Evolutionary conservation across 1,140 invertebrate genomes (phyloP).

Genomic region (Drosophila chauvacae): DNA sequence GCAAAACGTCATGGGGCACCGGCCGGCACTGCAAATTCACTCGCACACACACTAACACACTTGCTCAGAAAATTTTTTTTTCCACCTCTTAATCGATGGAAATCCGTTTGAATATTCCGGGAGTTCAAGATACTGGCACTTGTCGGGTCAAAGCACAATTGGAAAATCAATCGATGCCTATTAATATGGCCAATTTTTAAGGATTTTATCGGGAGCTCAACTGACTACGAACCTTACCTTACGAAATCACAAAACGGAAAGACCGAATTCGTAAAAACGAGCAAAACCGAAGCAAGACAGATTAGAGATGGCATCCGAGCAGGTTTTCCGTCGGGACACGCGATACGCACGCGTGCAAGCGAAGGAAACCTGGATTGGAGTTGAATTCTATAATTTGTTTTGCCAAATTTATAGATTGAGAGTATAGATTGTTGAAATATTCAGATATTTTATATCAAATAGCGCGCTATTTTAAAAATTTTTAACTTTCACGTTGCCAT

Average conservation of each 20-base stretch:
- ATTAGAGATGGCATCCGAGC: slow-evolving; percentile 6
- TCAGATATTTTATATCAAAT: not conserved
- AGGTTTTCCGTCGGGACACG: not conserved
- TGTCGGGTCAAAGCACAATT: slow-evolving; percentile 23
- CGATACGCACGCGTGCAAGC: slow-evolving; percentile 5
- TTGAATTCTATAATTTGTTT: too few species aligned
- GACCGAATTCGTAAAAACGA: slow-evolving; percentile 41
- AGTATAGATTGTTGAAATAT: too few species aligned
- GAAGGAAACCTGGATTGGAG: not conserved
- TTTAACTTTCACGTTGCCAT: too few species aligned
- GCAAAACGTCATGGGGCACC: slow-evolving; percentile 38
- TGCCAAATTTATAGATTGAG: too few species aligned
- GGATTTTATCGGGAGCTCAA: slow-evolving; percentile 40
- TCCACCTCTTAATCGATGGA: not conserved
- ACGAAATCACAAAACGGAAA: slow-evolving; percentile 78
- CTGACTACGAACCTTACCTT: slow-evolving; percentile 66
- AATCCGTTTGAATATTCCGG: not conserved
- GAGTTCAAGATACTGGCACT: slow-evolving; percentile 16
- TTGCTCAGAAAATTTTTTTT: not conserved
- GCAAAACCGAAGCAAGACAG: slow-evolving; percentile 4
- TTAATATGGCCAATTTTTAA: slow-evolving; percentile 32
- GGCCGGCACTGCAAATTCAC: slow-evolving; percentile 33
- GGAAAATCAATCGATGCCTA: slow-evolving; percentile 62
- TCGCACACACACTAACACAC: not conserved
- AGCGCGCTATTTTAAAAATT: not conserved